A percentile compares a stretch with the other conserved stretches of the same genome.
These are phyloP conservation scores for Seira sanloemensis DNA, from an alignment of 2,888 invertebrate species.

Conservation along the genomic window DNA sequence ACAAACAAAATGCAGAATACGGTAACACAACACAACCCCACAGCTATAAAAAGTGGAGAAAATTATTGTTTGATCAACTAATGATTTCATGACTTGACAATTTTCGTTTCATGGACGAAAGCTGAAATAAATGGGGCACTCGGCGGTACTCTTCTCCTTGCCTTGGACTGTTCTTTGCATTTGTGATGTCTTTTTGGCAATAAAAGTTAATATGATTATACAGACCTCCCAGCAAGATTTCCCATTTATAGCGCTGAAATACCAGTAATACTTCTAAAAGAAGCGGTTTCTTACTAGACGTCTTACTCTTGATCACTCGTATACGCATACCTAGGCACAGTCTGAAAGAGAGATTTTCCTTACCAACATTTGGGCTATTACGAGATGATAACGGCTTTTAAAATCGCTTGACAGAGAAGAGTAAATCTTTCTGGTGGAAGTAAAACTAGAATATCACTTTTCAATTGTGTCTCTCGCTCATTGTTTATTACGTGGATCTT, in stretches of 20 bases:
- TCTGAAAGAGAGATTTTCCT: too few species aligned
- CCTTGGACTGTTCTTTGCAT: slow-evolving; percentile 49
- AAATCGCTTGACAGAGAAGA: slow-evolving; percentile 36
- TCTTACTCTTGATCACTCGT: neutral
- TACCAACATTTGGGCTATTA: neutral
- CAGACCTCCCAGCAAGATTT: slow-evolving; percentile 55
- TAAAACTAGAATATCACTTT: slow-evolving; percentile 25
- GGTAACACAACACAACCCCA: too few species aligned
- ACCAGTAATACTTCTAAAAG: neutral
- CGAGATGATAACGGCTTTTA: neutral
- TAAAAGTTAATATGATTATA: slow-evolving; percentile 53
- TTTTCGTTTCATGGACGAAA: slow-evolving; percentile 54
- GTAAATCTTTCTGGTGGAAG: slow-evolving; percentile 36
- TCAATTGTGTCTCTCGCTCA: neutral
- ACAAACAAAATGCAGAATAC: too few species aligned
- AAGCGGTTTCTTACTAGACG: neutral
- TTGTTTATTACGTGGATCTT: too few species aligned
- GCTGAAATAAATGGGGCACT: slow-evolving; percentile 50
- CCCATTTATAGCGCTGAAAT: slow-evolving; percentile 44
- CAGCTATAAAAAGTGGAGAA: too few species aligned
- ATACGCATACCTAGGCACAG: neutral
- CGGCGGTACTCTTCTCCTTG: slow-evolving; percentile 43
- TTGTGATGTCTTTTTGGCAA: slow-evolving; percentile 33
- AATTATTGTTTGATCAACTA: slow-evolving; percentile 42
- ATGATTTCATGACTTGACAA: slow-evolving; percentile 63